These are phyloP conservation scores for Nephila pilipes DNA, from an alignment of 1,140 invertebrate species.

Conservation along the genomic window DNA sequence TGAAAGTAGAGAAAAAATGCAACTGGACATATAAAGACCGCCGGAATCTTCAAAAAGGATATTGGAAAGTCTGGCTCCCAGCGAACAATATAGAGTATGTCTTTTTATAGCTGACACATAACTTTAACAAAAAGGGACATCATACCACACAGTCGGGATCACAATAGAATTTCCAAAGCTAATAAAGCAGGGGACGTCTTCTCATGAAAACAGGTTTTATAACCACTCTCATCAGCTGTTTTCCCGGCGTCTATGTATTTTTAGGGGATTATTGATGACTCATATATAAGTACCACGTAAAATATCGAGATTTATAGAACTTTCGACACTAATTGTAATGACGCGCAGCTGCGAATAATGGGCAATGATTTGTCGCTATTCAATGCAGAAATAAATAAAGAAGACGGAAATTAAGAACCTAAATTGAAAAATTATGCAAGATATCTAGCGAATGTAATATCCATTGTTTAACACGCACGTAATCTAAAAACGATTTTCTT, in stretches of 20 bases:
- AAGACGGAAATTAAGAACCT: not conserved
- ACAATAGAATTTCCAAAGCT: slow-evolving; percentile 27
- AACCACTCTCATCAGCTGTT: slow-evolving; percentile 23
- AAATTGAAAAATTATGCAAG: slow-evolving; percentile 1
- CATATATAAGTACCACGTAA: slow-evolving; percentile 27
- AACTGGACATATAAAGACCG: slow-evolving; percentile 12
- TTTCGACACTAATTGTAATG: slow-evolving; percentile 5
- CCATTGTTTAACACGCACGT: not conserved
- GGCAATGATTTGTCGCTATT: slow-evolving; percentile 5
- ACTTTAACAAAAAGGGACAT: slow-evolving; percentile 24
- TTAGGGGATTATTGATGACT: slow-evolving; percentile 27
- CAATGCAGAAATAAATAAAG: not conserved
- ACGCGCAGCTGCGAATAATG: slow-evolving; percentile 11
- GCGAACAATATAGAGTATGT: not conserved
- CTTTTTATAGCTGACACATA: slow-evolving; percentile 38
- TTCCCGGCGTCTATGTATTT: not conserved
- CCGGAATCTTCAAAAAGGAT: not conserved
- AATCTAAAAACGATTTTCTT: too few species aligned
- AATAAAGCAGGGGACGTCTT: slow-evolving; percentile 31
- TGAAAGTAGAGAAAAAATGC: not conserved
- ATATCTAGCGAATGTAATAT: not conserved
- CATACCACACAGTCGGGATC: not conserved
- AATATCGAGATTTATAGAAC: slow-evolving; percentile 30
- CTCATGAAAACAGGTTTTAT: slow-evolving; percentile 18
- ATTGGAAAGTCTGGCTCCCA: not conserved